phyloP scores from a whole-genome alignment of 2,113 vertebrate species.

The Oryzias javanicus region DNA sequence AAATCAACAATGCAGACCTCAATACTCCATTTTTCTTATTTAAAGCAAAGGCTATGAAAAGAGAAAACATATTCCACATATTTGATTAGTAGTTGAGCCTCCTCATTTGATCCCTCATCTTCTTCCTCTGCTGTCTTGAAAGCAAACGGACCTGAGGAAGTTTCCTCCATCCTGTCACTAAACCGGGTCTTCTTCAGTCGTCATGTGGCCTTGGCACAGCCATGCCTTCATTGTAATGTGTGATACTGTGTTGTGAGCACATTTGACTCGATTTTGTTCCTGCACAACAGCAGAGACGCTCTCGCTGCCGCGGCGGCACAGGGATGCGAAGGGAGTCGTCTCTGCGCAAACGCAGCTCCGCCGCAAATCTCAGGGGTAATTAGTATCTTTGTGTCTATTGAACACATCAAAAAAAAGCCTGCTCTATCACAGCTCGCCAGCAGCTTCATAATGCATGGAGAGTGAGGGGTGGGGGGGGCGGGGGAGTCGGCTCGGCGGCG shows the following conservation, averaged over 20 bases:
- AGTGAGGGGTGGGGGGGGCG: background rate
- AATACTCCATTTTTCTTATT: constrained; percentile 13
- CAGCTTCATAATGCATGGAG: constrained; percentile 37
- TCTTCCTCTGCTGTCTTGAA: constrained; percentile 16
- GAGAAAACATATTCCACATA: constrained; percentile 15
- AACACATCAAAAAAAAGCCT: constrained; percentile 51
- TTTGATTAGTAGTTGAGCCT: constrained; percentile 2
- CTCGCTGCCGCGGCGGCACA: constrained; percentile 7
- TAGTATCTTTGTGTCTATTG: constrained; percentile 57
- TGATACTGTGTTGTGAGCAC: background rate
- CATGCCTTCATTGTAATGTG: background rate
- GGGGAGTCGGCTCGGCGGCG: background rate
- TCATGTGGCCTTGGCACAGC: background rate
- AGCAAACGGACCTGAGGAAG: constrained; percentile 3
- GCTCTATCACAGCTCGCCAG: constrained; percentile 42
- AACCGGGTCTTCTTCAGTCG: constrained; percentile 14
- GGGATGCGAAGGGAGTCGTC: constrained; percentile 26
- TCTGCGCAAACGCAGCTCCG: constrained; percentile 28
- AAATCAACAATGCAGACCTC: constrained; percentile 14
- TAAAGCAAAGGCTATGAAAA: constrained; percentile 1
- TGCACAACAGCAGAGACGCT: constrained; percentile 11
- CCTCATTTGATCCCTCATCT: constrained; percentile 17
- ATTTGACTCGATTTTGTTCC: background rate
- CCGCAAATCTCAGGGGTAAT: constrained; percentile 58
- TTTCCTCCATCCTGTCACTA: constrained; percentile 15